Percentiles rank a stretch among this genome's conserved stretches.
Conservation (phyloP, 2,888 invertebrate genomes). For the Falcaria lacertinaria region DNA sequence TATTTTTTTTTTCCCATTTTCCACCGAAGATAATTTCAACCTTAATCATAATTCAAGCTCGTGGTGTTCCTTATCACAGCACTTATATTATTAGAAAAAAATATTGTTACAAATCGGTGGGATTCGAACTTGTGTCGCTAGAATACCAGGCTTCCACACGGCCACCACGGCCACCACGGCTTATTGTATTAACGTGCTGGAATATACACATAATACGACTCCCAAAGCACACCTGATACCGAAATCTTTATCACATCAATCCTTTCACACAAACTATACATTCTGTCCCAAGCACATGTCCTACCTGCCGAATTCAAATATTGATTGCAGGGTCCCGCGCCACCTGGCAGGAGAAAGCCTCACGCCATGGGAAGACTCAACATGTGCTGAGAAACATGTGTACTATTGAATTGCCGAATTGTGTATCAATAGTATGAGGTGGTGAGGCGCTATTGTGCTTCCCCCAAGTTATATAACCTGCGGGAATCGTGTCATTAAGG, state of each 20-base stretch:
- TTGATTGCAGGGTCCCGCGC: slow-evolving; percentile 74
- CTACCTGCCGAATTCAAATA: slow-evolving; percentile 56
- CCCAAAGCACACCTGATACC: neutral
- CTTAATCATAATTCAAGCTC: too few species aligned
- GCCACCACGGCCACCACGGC: too few species aligned
- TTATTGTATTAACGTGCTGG: too few species aligned
- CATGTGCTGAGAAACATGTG: slow-evolving; percentile 35
- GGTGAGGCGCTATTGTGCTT: neutral
- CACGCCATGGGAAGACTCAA: slow-evolving; percentile 35
- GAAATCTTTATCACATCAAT: neutral
- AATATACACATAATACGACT: too few species aligned
- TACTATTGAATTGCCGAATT: slow-evolving; percentile 15
- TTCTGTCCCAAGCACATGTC: neutral
- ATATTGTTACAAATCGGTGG: too few species aligned
- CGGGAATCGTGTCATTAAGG: neutral
- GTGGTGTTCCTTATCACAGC: too few species aligned
- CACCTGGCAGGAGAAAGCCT: slow-evolving; percentile 69
- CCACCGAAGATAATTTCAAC: too few species aligned
- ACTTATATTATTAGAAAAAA: too few species aligned
- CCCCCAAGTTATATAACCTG: neutral
- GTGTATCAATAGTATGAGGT: neutral
- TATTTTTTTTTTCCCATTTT: too few species aligned
- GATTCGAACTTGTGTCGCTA: too few species aligned
- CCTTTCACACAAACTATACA: neutral
- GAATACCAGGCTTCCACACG: too few species aligned